Evolutionary conservation across 2,113 vertebrate genomes (phyloP), one percentile per base, ranked within the genome.

Genomic region (Aspidoscelis tigris): DNA sequence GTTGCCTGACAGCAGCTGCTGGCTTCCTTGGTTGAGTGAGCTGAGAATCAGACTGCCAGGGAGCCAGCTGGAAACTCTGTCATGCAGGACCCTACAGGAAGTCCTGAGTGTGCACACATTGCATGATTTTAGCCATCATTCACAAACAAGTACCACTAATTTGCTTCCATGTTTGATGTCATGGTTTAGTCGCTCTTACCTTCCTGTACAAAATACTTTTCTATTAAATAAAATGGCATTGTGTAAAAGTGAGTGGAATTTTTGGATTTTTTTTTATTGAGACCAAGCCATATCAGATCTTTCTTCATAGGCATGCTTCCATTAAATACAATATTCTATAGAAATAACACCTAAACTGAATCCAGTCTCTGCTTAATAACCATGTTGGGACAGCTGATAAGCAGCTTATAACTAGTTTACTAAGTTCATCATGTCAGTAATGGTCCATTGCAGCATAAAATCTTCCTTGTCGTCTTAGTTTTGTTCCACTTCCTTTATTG

Each of bases 1-100:
- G 41, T 78, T 66, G 4, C 77, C 76, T 79, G 76, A 69, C 76
- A 74, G 26, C 20, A 39, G 11, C 68, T 72, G 41, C 20, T 58
- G 50, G 21, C 55, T 73, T 74, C 69, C 43, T 41, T 18, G 43
- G 69, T 79, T 73, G n/a, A 79, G 7, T 50, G 44, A 79, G 55
- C 24, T 44, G 43, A 79, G 26, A 66, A 64, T 79, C 55, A 50
- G 33, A 74, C 53, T 39, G 26, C 24, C 41, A 0, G 4, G 26
- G 55, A 79, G 69, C 76, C 83, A 66, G n/a, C 55, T 84, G 43
- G 41, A 43, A 78, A 64, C 73, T 76, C 43, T 75, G 55, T 26
- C 26, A 14, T 69, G 33, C n/a, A 41, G 79, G 65, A 33, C 26
- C 8, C 68, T 1, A 8, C 43, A 79, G 70, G 79, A 73, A 66